Evolutionary conservation across 2,888 invertebrate genomes (phyloP), one percentile per base, ranked within the genome.

Genomic region (Nymphalis polychloros): DNA sequence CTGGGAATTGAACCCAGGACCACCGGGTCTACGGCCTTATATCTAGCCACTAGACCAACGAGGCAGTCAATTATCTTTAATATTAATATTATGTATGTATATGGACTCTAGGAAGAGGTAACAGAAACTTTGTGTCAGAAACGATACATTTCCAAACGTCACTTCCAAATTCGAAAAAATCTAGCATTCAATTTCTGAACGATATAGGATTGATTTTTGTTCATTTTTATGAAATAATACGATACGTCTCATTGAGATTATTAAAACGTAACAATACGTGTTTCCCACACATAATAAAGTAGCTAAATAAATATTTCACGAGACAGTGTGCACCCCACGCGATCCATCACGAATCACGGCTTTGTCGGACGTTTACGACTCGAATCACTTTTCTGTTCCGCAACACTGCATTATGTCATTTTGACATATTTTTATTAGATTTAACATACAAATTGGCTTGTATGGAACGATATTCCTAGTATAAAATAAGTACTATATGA

Each of bases 381-480:
- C 72, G 80, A 85, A 87, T 89, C 89, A 90, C 84, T 83, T 81
- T 87, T 84, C 81, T 84, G 83, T 90, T 89, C 89, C 89, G 86
- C 80, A 77, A 79, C 79, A 84, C 69, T 68, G 63, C 66, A 59
- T 53, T 59, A 53, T 53, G 49, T 59, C 53, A 66, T 53, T 69
- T 69, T 53, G 66, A 59, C 69, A 69, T 59, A 61, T 66, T 66
- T 64, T 64, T 41, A 49, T 64, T 50, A 64, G 64, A 41, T 64
- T 50, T 41, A 23, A n/a, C 59, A 23, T 7, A 17, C 49, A 49
- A 41, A 41, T 10, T 41, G 10, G 41, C 41, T 3, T 41, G 10
- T 41, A 41, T 41, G 41, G 3, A 41, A 13, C 13, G 13, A 41
- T 10, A 10, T 13, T 41, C 10, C 13, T 13, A 13, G 4, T 10